These are phyloP conservation scores for Nannospalax galili DNA, from an alignment of 2,113 vertebrate genomes.

Conservation along the genomic window DNA sequence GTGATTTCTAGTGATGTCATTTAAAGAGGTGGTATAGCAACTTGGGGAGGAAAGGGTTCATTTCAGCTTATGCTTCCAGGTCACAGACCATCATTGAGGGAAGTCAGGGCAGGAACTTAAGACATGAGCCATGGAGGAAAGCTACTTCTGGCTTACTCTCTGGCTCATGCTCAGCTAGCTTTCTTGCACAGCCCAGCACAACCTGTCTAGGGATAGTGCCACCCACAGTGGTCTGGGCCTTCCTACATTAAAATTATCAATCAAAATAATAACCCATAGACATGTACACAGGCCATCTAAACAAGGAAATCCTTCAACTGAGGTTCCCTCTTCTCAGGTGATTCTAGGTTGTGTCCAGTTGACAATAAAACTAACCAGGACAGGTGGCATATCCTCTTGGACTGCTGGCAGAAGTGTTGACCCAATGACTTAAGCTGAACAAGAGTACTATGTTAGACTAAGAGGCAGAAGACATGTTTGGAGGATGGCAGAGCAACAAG, in stretches of 20 bases:
- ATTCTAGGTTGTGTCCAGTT: neutral
- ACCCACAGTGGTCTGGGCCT: too few relatives aligned
- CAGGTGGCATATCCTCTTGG: neutral
- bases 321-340: neutral
- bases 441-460: neutral
- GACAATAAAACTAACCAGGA: neutral
- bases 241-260: neutral
- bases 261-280: neutral
- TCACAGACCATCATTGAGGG: neutral
- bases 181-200: too few relatives aligned
- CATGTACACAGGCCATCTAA: neutral
- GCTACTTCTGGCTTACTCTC: neutral
- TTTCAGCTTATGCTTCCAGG: neutral
- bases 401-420: neutral
- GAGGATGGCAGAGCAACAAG: neutral
- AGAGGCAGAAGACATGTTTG: neutral
- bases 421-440: neutral
- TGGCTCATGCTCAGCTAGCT: neutral
- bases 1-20: neutral
- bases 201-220: neutral
- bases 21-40: neutral
- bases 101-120: neutral
- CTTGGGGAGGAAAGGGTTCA: neutral
- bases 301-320: neutral
- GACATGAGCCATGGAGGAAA: neutral